These are phyloP conservation scores for Chiloscyllium plagiosum DNA, from an alignment of 2,113 vertebrate species.

Conservation along the genomic window DNA sequence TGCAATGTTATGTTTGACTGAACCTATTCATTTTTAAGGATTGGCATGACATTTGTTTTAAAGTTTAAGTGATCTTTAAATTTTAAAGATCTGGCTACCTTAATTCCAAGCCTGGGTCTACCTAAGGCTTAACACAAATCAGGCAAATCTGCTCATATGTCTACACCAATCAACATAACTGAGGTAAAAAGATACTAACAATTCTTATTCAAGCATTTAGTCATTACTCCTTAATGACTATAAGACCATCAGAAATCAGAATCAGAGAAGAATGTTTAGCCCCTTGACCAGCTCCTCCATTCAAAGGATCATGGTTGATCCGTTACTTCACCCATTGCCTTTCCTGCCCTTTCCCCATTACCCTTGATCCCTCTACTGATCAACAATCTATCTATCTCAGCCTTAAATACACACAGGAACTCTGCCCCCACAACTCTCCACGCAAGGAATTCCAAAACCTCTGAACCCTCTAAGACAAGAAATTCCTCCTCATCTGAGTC, in stretches of 20 bases:
- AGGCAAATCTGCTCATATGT: no score
- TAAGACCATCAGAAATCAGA: neutral
- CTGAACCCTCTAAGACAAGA: neutral
- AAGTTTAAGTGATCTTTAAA: no score
- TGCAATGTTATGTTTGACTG: no score
- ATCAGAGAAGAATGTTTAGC: neutral
- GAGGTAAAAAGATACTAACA: no score
- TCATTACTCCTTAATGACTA: neutral
- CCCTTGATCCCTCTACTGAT: neutral
- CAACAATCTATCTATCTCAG: neutral
- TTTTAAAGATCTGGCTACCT: no score
- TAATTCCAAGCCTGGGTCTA: no score
- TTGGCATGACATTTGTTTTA: no score
- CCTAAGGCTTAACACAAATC: no score
- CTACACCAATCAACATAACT: no score
- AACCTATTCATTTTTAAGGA: no score
- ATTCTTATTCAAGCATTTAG: no score
- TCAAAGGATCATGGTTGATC: neutral
- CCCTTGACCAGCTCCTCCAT: no score
- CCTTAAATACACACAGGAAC: neutral
- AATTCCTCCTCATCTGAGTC: neutral
- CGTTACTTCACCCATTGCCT: neutral
- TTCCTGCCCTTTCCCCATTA: neutral
- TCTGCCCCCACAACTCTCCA: neutral
- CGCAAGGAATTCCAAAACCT: neutral